Evolutionary conservation across 2,113 vertebrate species (phyloP), one percentile per base, ranked within the genome.

Genomic region (Stigmatopora argus): DNA sequence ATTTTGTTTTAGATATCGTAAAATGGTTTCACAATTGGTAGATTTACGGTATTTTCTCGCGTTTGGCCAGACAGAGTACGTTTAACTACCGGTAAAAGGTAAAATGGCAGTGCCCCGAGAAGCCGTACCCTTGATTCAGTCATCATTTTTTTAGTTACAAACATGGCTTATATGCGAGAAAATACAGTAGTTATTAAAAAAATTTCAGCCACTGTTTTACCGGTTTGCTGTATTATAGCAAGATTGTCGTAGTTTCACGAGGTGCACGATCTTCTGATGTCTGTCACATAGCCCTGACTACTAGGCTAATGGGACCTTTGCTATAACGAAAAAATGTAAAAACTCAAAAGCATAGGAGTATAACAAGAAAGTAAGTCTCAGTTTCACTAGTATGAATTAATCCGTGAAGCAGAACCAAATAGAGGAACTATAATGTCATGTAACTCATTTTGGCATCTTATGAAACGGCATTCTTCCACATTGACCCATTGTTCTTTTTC

Each of bases 331-430:
- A 18, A 18, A 21, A 23, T 12, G 19, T 4, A 41, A 6, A 55
- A 26, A 13, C 23, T 26, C 52, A 55, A 26, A 6, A 14, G 21
- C 21, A 26, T 31, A 7, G 53, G 53, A 55, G 53, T 13, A 55
- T 14, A 55, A 55, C 13, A 53, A 70, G 67, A 80, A 67, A 63
- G 73, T 69, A 81, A 76, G 83, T 80, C 70, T 78, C 77, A 75
- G 80, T 85, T 87, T 83, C 82, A 84, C 85, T 87, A 86, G 79
- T 82, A 87, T 86, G 82, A 80, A 85, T 88, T 87, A 85, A 84
- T 80, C 79, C 81, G 73, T 86, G 21, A 88, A 86, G 85, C 81
- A 86, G 86, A 86, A 88, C 85, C 84, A 87, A 88, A 87, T 85
- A 82, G 88, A 86, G 87, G 87, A 90, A 89, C 81, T 74, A 68